phyloP scores from a whole-genome alignment of 2,888 invertebrate species.

The Eupithecia inturbata region DNA sequence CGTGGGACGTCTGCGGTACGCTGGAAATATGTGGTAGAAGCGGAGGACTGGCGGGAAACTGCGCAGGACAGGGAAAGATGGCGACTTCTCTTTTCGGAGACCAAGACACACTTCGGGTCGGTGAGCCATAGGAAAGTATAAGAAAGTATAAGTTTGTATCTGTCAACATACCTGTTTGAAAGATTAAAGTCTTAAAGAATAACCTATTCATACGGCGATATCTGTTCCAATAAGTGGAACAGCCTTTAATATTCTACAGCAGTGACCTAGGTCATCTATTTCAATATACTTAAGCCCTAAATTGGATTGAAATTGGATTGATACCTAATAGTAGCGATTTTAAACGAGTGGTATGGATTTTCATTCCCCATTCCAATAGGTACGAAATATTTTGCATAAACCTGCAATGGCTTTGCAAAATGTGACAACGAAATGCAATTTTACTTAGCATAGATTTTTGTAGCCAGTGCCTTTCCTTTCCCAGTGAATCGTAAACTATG shows the following conservation, averaged over 20 bases:
- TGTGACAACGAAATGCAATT: constrained; percentile 36
- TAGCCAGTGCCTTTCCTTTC: constrained; percentile 64
- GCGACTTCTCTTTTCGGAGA: too few relatives aligned
- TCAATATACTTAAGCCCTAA: background rate
- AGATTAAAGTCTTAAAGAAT: too few relatives aligned
- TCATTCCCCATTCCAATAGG: background rate
- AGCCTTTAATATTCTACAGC: background rate
- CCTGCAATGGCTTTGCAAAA: constrained; percentile 30
- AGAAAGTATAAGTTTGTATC: too few relatives aligned
- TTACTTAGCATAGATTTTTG: constrained; percentile 21
- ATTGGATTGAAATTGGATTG: background rate
- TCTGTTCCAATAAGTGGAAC: background rate
- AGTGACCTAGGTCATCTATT: background rate
- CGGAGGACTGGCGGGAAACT: too few relatives aligned
- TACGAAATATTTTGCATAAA: constrained; percentile 33
- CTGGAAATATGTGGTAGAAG: too few relatives aligned
- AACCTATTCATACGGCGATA: background rate
- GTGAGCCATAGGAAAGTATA: too few relatives aligned
- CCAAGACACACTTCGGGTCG: too few relatives aligned
- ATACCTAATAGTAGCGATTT: background rate
- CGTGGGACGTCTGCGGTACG: too few relatives aligned
- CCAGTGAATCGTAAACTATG: constrained; percentile 77
- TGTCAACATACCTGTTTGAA: too few relatives aligned
- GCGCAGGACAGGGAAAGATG: too few relatives aligned
- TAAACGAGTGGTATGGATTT: background rate